phyloP scores from a whole-genome alignment of 2,113 vertebrate species.

The Probosciger aterrimus region DNA sequence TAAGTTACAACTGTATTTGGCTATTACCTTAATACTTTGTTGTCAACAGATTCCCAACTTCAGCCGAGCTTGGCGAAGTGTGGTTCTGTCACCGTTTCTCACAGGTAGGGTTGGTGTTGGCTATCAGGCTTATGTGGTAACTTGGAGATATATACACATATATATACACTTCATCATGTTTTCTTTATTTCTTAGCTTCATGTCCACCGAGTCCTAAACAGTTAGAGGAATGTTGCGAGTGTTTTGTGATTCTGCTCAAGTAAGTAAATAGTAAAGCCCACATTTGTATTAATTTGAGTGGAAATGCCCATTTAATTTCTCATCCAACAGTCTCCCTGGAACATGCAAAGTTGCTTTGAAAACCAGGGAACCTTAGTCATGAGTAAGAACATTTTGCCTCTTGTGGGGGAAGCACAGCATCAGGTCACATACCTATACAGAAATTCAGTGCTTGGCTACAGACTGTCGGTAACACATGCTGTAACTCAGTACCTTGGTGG shows the following conservation, averaged over 20 bases:
- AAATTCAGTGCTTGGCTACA: neutral
- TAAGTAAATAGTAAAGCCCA: conserved; percentile 62
- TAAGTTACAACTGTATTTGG: neutral
- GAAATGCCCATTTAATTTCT: neutral
- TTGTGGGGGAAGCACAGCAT: neutral
- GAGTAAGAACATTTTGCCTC: neutral
- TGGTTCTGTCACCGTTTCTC: conserved; percentile 85
- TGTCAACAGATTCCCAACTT: conserved; percentile 74
- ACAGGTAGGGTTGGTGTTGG: conserved; percentile 73
- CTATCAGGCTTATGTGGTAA: neutral
- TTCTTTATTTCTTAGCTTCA: conserved; percentile 76
- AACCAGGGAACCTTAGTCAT: neutral
- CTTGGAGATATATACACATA: neutral
- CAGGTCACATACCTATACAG: neutral
- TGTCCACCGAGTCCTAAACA: conserved; percentile 82
- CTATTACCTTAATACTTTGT: neutral
- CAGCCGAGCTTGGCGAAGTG: conserved; percentile 81
- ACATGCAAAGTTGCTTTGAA: neutral
- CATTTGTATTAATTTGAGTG: neutral
- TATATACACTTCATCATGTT: neutral
- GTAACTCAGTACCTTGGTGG: neutral
- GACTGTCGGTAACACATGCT: neutral
- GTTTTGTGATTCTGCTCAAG: conserved; percentile 89
- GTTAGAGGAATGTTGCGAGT: conserved; percentile 81
- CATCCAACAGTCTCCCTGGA: neutral